A percentile compares a stretch with the other conserved stretches of the same genome.
Evolutionary conservation across 1,140 invertebrate genomes (phyloP).

Genomic region (Pachypeltis micranthus): DNA sequence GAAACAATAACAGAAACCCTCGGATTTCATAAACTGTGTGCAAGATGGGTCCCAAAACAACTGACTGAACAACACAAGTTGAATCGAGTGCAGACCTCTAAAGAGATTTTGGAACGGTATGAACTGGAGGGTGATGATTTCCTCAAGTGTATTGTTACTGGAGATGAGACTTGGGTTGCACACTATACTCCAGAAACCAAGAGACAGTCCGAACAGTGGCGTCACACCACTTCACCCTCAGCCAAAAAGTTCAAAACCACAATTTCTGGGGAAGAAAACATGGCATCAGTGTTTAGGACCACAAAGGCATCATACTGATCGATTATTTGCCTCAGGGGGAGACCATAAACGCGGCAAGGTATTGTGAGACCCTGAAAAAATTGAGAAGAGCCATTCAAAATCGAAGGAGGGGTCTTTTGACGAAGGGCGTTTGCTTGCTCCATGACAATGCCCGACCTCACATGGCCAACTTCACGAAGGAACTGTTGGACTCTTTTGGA

Average conservation of each 20-base stretch:
- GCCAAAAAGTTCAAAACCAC: not conserved
- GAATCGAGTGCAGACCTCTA: not conserved
- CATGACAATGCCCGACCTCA: too few species aligned
- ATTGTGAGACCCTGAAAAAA: not conserved
- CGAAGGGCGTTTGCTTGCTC: too few species aligned
- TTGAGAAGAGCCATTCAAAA: too few species aligned
- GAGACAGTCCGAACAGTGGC: not conserved
- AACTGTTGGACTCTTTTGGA: too few species aligned
- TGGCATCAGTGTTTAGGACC: not conserved
- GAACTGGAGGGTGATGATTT: too few species aligned
- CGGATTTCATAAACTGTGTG: too few species aligned
- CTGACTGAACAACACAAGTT: too few species aligned
- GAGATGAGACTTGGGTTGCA: not conserved
- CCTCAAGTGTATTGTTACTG: not conserved
- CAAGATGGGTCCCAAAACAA: not conserved
- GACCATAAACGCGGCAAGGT: not conserved
- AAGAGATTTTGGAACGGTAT: not conserved
- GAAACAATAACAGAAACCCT: slow-evolving; percentile 13
- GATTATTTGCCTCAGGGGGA: not conserved
- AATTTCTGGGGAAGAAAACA: not conserved
- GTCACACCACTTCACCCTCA: not conserved
- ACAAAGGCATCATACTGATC: not conserved
- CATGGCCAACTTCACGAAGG: too few species aligned
- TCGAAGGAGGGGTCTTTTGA: too few species aligned
- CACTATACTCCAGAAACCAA: not conserved